Base-by-base conservation (phyloP, 2,113 vertebrate species). In the Macquaria australasica region DNA sequence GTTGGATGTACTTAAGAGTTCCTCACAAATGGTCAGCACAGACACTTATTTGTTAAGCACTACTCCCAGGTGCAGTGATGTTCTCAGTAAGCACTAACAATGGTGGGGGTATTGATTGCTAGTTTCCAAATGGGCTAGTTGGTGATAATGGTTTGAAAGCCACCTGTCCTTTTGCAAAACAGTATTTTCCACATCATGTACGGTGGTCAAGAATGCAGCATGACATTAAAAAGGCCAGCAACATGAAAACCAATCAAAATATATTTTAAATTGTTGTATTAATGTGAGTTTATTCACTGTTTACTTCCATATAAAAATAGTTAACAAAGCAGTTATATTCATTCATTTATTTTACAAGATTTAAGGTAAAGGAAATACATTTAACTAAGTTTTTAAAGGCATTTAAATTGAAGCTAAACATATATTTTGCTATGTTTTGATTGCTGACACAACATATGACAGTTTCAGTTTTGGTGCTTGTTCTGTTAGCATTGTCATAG, bases 301-400 rank as follows among this genome's bases (percentile, higher is more conserved):
- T 37, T 8, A 77, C 43, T 6, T 82, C n/a, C 28, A 56, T 84
- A 67, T 64, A 69, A 85, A 90, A 88, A 83, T 12, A 84, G 50
- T 18, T 43, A 50, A 78, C 48, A 84, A 28, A 81, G 16, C 10
- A 55, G 45, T 25, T 74, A 5, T 51, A 50, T 60, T 18, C 8
- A 71, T 51, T 43, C 7, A 31, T 66, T 16, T 45, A 67, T 60
- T 67, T 58, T 48, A 67, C 69, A 81, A 8, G n/a, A 69, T 50
- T 69, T 23, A 50, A 64, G 53, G 16, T 10, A n/a, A 41, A 51
- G 53, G 4, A n/a, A 77, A 48, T 7, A n/a, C 43, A 50, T 43
- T 20, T 39, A 59, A 34, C 25, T 28, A 21, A 28, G 31, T 16
- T 55, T 28, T 25, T 39, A n/a, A 60, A 67, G 21, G 50, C 25